Percentiles rank a stretch among this genome's conserved stretches.
Conservation (phyloP, 2,797 vertebrate genomes). For the Neopelma chrysocephalum region DNA sequence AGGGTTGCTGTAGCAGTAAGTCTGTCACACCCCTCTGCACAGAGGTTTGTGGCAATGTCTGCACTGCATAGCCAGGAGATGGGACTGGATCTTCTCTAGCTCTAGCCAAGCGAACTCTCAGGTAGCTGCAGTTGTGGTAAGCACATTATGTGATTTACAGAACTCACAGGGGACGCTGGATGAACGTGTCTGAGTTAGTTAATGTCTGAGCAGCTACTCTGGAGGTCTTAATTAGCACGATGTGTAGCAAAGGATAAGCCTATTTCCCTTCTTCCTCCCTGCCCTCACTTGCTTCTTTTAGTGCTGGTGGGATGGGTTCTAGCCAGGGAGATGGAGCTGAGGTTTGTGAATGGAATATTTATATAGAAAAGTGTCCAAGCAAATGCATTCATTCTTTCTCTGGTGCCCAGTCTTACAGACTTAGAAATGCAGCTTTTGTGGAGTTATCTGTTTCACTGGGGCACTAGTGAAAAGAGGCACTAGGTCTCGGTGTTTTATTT, state of each 20-base stretch:
- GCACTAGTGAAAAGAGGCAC: neutral
- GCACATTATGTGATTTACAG: too few relatives aligned
- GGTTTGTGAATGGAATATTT: neutral
- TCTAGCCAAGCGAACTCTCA: neutral
- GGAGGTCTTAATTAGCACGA: neutral
- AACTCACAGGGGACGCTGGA: neutral
- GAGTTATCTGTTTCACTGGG: neutral
- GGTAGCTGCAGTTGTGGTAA: neutral
- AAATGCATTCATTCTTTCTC: neutral
- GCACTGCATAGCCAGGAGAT: neutral
- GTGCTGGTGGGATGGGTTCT: neutral
- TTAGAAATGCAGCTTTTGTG: neutral
- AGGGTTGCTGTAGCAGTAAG: neutral
- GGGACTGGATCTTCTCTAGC: neutral
- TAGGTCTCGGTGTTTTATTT: neutral
- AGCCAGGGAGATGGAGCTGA: neutral
- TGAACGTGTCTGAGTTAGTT: neutral
- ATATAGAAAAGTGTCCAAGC: neutral
- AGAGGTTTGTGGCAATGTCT: neutral
- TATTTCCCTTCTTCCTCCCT: neutral
- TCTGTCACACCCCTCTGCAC: neutral
- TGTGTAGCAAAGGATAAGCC: neutral
- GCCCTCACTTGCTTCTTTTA: neutral
- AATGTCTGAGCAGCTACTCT: neutral
- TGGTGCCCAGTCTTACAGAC: neutral